These are phyloP conservation scores for Drepanosiphum platanoidis DNA, from an alignment of 2,888 invertebrate genomes.

Conservation along the genomic window DNA sequence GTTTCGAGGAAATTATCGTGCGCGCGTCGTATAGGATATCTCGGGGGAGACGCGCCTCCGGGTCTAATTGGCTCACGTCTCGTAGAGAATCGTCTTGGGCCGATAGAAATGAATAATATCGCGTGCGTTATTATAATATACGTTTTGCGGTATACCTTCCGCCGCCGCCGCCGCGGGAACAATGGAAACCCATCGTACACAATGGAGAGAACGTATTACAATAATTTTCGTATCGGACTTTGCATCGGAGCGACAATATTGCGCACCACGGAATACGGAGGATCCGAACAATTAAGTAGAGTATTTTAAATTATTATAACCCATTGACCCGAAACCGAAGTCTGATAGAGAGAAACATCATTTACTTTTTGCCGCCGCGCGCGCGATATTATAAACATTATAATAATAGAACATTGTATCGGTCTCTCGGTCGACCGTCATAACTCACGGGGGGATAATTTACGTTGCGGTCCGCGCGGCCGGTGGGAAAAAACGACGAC, in stretches of 20 bases:
- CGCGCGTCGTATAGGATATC: too few species aligned
- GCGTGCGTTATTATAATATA: too few species aligned
- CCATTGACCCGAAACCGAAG: conserved; percentile 11
- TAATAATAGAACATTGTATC: too few species aligned
- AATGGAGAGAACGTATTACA: background rate
- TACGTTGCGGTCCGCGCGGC: conserved; percentile 1
- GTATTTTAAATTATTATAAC: conserved; percentile 26
- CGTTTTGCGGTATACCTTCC: too few species aligned
- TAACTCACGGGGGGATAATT: background rate
- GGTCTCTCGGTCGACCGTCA: conserved; percentile 14
- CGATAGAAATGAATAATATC: too few species aligned
- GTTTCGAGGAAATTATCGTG: too few species aligned
- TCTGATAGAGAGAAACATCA: background rate
- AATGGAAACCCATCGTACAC: background rate
- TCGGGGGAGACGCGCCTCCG: too few species aligned
- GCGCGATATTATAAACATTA: too few species aligned
- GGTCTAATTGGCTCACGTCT: too few species aligned
- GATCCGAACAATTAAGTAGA: background rate
- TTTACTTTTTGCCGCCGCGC: conserved; percentile 1
- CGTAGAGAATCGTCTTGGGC: too few species aligned
- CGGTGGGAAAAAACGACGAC: background rate
- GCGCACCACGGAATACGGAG: background rate
- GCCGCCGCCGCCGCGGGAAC: background rate
- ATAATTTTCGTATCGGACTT: background rate
- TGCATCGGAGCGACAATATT: background rate